Evolutionary conservation across 1,140 invertebrate species (phyloP), one percentile per base, ranked within the genome.

Genomic region (Oreohelix idahoensis): DNA sequence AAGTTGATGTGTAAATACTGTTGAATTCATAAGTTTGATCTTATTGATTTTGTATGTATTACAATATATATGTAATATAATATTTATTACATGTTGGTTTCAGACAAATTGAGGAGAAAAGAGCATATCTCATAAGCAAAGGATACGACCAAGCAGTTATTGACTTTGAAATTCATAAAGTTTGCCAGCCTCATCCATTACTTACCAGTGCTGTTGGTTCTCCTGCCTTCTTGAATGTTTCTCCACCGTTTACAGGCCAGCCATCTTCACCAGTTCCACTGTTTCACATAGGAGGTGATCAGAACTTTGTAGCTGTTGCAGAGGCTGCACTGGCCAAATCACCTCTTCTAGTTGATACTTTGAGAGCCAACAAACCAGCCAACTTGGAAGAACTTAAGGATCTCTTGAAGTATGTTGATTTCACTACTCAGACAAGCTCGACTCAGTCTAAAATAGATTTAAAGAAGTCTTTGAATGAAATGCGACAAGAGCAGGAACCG

Each of bases 111-210:
- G 79, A 81, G 38, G 79, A 82, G 39, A 82, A 75, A 75, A 73
- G 80, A 49, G 70, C 51, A 11, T 82, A 74, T 35, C 39, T 82
- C 20, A 53, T 13, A 15, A 75, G 1, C 32, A 74, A 82, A 49
- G 71, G 71, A 1, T 82, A 82, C 58, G 80, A 82, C 71, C 69
- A 74, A 70, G 80, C 74, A 39, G 80, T 82, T n/a, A 58, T 82
- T 26, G 51, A 82, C 45, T 82, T 74, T 53, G 80, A 82, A 66
- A 4, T 82, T 17, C 42, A n/a, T 39, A 82, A 82, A 66, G 26
- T 42, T 63, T 71, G 70, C 51, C 80, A 82, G 51, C 69, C 49
- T 58, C 80, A 82, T 75, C 71, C 80, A 11, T 82, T 82, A 20
- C 51, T 82, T 35, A 13, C 70, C 26, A 39, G 35, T 63, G 71